Evolutionary conservation across 2,888 invertebrate genomes (phyloP), one percentile per base, ranked within the genome.

Genomic region (Noctua comes): DNA sequence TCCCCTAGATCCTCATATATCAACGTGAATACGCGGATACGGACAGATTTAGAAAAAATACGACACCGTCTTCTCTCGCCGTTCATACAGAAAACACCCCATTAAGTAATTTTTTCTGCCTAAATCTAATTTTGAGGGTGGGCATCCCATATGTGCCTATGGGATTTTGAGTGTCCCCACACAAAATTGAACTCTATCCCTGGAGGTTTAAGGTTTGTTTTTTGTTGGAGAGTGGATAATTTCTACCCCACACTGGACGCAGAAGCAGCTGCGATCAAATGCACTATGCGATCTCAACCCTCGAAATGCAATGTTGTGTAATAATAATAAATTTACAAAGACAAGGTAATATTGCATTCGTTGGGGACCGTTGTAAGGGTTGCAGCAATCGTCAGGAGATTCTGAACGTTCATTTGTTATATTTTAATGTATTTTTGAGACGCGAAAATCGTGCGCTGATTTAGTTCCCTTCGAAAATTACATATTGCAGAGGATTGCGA

Each of bases 51-150:
- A 83, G 91, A 92, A 92, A 93, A 89, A 89, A 89, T 88, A 90
- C 88, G 90, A 91, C 91, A 85, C 90, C 91, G 89, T 92, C 91
- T 91, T 93, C 91, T 92, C 91, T 91, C 91, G 91, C 90, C 92
- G 91, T 92, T 95, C 95, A 93, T 91, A 94, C 95, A 96, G 95
- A 96, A 95, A 95, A 96, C 95, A 96, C 95, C 94, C 95, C 94
- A 96, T 96, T 96, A 96, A 96, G 94, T 95, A 95, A 92, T 96
- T 96, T 96, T 96, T 96, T 96, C 94, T 93, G 90, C 92, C 93
- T 91, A 94, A 95, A 95, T 94, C 93, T 95, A 95, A 96, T 95
- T 94, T 93, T 92, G 94, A 94, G 96, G 96, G 96, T 95, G 93
- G 95, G 91, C 91, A 90, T 91, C 94, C 93, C 96, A 96, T 94